A percentile compares a stretch with the other conserved stretches of the same genome.
phyloP scores from a whole-genome alignment of 2,113 vertebrate genomes.

The Piprites chloris region DNA sequence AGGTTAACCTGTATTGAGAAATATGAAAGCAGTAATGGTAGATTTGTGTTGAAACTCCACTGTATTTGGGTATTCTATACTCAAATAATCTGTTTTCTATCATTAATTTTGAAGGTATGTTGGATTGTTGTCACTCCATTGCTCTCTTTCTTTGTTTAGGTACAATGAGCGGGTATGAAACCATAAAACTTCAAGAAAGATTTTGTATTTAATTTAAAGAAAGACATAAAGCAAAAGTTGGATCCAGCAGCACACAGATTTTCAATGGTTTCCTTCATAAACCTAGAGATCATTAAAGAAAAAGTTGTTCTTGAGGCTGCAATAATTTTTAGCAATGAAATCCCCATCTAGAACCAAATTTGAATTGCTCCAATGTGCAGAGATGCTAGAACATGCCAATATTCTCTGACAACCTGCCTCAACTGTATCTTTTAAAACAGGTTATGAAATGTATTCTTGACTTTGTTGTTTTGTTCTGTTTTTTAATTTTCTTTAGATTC shows the following conservation, averaged over 20 bases:
- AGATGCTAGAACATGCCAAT: neutral
- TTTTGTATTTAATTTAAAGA: neutral
- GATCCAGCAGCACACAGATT: neutral
- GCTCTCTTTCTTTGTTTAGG: neutral
- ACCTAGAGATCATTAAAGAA: neutral
- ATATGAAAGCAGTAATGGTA: neutral
- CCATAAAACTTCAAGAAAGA: neutral
- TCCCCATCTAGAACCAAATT: neutral
- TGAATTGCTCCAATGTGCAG: neutral
- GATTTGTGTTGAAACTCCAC: neutral
- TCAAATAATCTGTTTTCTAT: neutral
- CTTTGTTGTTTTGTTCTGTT: neutral
- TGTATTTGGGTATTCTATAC: neutral
- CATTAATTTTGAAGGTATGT: neutral
- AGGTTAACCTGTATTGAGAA: neutral
- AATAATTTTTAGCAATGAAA: neutral
- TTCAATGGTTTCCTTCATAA: neutral
- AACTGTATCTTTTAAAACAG: neutral
- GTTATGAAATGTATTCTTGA: neutral
- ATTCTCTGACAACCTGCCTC: neutral
- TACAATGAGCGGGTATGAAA: neutral
- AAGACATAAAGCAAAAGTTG: neutral
- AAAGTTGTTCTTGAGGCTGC: neutral
- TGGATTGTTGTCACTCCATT: neutral
- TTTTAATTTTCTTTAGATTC: slow-evolving; percentile 77